phyloP scores from a whole-genome alignment of 2,113 vertebrate species.

The Hemichromis elongatus region DNA sequence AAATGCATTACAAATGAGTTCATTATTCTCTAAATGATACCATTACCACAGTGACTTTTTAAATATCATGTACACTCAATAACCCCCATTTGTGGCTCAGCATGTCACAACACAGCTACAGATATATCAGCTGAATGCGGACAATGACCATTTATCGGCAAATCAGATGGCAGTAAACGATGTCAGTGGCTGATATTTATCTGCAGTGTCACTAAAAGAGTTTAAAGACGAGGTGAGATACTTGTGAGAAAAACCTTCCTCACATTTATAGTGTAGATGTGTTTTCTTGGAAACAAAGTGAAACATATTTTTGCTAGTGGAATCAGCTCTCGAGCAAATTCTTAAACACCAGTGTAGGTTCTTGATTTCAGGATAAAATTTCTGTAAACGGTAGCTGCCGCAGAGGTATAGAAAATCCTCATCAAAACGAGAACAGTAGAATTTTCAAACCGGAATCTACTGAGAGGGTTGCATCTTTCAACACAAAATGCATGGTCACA shows the following conservation, averaged over 20 bases:
- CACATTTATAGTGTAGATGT: background rate
- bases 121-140: too few species aligned
- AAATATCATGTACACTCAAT: background rate
- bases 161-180: background rate
- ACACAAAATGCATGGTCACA: fast-evolving
- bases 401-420: background rate
- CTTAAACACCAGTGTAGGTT: fast-evolving
- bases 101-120: background rate
- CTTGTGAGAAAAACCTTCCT: fast-evolving
- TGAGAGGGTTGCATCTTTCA: background rate
- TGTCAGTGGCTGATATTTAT: background rate
- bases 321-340: background rate
- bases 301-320: background rate
- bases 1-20: fast-evolving
- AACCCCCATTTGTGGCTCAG: background rate
- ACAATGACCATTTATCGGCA: fast-evolving
- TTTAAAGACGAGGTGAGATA: fast-evolving
- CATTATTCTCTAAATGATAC: background rate
- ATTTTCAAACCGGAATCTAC: too few species aligned
- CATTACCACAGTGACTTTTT: background rate
- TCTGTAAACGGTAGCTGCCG: background rate
- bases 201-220: background rate
- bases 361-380: background rate
- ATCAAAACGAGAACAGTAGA: background rate
- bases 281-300: background rate